Percentiles rank a stretch among this genome's conserved stretches.
phyloP scores from a whole-genome alignment of 2,113 vertebrate species.

The Isurus oxyrinchus region DNA sequence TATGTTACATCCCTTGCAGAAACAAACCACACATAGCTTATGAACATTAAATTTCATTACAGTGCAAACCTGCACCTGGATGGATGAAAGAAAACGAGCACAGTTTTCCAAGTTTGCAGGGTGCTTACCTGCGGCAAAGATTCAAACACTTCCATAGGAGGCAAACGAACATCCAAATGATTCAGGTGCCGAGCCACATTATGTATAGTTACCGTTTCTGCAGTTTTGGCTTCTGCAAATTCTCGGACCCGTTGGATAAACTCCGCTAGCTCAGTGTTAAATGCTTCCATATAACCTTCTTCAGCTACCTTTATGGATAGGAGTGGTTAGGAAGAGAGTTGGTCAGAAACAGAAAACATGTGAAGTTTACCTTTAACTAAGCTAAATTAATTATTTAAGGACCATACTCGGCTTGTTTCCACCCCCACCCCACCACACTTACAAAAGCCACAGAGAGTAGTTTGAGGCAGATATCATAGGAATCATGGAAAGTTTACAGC shows the following conservation, averaged over 20 bases:
- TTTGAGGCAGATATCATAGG: background rate
- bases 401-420: background rate
- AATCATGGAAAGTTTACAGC: background rate
- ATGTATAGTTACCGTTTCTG: slow-evolving; percentile 45
- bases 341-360: background rate
- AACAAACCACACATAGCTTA: background rate
- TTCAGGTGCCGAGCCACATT: background rate
- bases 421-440: background rate
- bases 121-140: slow-evolving; percentile 68
- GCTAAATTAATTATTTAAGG: background rate
- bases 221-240: slow-evolving; percentile 60
- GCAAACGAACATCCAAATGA: slow-evolving; percentile 50
- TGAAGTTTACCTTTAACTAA: background rate
- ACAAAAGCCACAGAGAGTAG: background rate
- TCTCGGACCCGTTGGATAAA: slow-evolving; percentile 83
- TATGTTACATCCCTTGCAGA: background rate
- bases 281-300: slow-evolving; percentile 87
- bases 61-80: background rate
- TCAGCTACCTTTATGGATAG: slow-evolving; percentile 60
- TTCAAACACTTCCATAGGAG: slow-evolving; percentile 64
- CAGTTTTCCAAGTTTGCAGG: background rate
- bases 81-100: background rate
- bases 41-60: background rate
- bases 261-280: slow-evolving; percentile 83
- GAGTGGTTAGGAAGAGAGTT: background rate